Base-by-base conservation (phyloP, 2,888 invertebrate species). In the Sisyra terminalis region DNA sequence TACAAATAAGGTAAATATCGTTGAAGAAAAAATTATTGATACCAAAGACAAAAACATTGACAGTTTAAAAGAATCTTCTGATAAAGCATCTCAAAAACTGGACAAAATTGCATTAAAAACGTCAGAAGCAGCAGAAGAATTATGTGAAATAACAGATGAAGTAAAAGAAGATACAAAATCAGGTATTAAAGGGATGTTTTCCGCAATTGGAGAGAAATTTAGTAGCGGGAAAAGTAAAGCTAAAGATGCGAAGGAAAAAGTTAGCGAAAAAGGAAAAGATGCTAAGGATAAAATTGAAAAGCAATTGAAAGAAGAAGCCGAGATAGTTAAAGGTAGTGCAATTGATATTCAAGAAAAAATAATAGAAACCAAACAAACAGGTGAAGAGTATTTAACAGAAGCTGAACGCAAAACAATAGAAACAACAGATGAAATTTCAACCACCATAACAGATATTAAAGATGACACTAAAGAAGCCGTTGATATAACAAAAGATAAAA, bases 331-430 rank as follows among this genome's bases (percentile, higher is more conserved):
- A 16, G 47, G 46, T 7, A 45, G 45, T 36, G 15, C 44, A 6
- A 34, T 39, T 6, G 16, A 36, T 0, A 44, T 39, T 2, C 39
- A 44, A 31, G 45, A 40, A 13, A 46, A 52, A 18, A 51, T 51
- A 31, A 45, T 48, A n/a, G 40, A 44, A 36, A 46, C 47, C 10
- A 44, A 46, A 13, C 40, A 44, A 32, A 46, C 45, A 15, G 46
- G 46, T 29, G 44, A 48, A 42, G 45, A 46, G 10, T 36, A 39
- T 14, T 43, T 46, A 44, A 44, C 46, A 24, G 42, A 46, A 13
- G 38, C 48, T 6, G 43, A 49, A 39, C n/a, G 44, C 15, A 39
- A 47, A 47, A 43, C 45, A 34, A 42, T 44, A 30, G 37, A 46
- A 16, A 16, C 36, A n/a, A 37, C 38, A 2, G 42, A 46, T n/a